Conservation (phyloP, 2,888 invertebrate genomes). For the Cryptocephalus moraei region DNA sequence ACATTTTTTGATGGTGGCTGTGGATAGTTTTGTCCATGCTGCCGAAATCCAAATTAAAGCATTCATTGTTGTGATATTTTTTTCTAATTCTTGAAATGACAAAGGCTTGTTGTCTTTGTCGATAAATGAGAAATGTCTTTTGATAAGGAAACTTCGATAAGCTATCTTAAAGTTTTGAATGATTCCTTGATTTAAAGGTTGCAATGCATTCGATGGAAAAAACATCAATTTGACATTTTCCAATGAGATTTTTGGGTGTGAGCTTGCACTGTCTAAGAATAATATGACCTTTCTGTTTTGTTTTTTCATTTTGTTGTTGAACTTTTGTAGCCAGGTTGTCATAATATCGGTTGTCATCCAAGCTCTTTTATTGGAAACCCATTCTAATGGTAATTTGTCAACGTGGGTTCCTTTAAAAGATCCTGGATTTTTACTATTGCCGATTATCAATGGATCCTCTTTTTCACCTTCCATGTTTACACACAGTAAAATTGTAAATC, state of each 20-base stretch:
- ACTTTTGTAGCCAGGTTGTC: slow-evolving; percentile 2
- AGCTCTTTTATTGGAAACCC: slow-evolving; percentile 6
- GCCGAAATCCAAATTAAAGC: not conserved
- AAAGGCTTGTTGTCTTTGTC: not conserved
- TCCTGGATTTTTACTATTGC: slow-evolving; percentile 6
- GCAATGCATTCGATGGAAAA: not conserved
- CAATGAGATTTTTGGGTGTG: not conserved
- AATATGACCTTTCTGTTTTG: not conserved
- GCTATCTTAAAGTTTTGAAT: slow-evolving; percentile 4
- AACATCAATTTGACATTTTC: not conserved
- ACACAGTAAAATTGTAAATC: slow-evolving; percentile 10
- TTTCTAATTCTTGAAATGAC: not conserved
- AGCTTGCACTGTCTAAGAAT: not conserved
- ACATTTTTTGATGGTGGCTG: slow-evolving; percentile 1
- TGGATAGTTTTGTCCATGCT: not conserved
- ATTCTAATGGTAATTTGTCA: slow-evolving; percentile 6
- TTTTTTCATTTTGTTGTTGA: slow-evolving; percentile 1
- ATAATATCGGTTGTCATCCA: slow-evolving; percentile 8
- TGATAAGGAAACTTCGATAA: slow-evolving; percentile 1
- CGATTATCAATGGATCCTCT: slow-evolving; percentile 5
- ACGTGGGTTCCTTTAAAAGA: slow-evolving; percentile 7
- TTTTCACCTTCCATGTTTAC: slow-evolving; percentile 10
- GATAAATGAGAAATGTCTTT: slow-evolving; percentile 1
- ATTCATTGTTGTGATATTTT: not conserved
- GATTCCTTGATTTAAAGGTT: slow-evolving; percentile 3